Conservation (phyloP, 2,888 invertebrate species). For the Cecidostiba fungosa region DNA sequence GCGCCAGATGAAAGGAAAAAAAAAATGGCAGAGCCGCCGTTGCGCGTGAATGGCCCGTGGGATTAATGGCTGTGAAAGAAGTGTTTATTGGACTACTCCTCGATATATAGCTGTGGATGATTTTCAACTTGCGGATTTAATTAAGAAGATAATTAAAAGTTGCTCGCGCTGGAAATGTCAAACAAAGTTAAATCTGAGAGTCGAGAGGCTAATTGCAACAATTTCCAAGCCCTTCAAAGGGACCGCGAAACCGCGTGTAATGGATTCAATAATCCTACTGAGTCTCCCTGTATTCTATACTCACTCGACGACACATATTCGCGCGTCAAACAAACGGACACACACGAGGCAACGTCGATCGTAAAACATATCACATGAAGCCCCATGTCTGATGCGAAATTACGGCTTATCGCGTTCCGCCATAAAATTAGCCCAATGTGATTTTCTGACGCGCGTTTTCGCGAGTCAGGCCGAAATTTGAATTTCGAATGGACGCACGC, state of each 20-base stretch:
- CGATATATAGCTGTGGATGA: too few relatives aligned
- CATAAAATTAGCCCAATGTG: constrained; percentile 11
- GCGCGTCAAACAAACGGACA: background rate
- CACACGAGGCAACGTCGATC: background rate
- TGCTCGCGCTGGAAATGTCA: background rate
- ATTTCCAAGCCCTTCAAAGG: background rate
- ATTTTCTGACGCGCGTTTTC: background rate
- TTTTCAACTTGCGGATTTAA: background rate
- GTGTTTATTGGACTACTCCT: background rate
- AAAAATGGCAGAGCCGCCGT: background rate
- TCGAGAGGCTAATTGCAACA: background rate
- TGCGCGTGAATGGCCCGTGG: background rate
- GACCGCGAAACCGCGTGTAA: background rate
- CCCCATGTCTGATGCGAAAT: background rate
- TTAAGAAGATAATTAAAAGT: background rate
- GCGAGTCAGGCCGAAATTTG: constrained; percentile 31
- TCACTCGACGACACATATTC: background rate
- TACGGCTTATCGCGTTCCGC: background rate
- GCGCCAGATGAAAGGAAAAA: background rate
- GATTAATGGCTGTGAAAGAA: background rate
- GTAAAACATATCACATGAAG: constrained; percentile 4
- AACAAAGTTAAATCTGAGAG: background rate
- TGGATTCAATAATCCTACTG: background rate
- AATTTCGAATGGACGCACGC: background rate
- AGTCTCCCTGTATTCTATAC: background rate